phyloP scores from a whole-genome alignment of 2,888 invertebrate species.

The Caenorhabditis sulstoni region DNA sequence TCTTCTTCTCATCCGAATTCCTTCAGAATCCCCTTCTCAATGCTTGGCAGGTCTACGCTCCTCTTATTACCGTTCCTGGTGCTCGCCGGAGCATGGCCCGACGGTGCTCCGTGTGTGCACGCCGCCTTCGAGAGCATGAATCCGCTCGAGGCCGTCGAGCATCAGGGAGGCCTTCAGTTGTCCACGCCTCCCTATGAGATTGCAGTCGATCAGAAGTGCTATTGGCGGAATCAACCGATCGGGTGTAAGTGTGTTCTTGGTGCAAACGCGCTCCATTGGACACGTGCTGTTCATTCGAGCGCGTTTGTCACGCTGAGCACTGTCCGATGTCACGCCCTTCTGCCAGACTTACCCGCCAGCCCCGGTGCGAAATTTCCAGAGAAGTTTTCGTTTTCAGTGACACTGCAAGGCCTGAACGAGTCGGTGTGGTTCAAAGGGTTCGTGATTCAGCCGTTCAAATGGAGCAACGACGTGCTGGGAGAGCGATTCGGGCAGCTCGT shows the following conservation, averaged over 20 bases:
- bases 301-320: too few species aligned
- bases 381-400: conserved; percentile 65
- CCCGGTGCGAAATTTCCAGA: too few species aligned
- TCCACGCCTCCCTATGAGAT: conserved; percentile 76
- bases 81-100: conserved; percentile 70
- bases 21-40: conserved; percentile 30
- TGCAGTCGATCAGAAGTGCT: conserved; percentile 76
- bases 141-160: conserved; percentile 80
- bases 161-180: conserved; percentile 77
- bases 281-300: too few species aligned
- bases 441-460: conserved; percentile 77
- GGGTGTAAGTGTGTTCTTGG: conserved; percentile 66
- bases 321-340: too few species aligned
- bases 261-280: too few species aligned
- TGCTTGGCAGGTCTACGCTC: conserved; percentile 25
- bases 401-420: conserved; percentile 75
- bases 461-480: conserved; percentile 73
- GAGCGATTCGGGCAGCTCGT: conserved; percentile 77
- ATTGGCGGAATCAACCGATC: conserved; percentile 78
- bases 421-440: conserved; percentile 78
- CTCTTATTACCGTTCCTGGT: background rate
- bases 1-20: conserved; percentile 1
- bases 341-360: too few species aligned
- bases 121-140: conserved; percentile 79
- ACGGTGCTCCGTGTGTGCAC: conserved; percentile 78